phyloP scores from a whole-genome alignment of 2,113 vertebrate genomes.

The Paramormyrops kingsleyae region DNA sequence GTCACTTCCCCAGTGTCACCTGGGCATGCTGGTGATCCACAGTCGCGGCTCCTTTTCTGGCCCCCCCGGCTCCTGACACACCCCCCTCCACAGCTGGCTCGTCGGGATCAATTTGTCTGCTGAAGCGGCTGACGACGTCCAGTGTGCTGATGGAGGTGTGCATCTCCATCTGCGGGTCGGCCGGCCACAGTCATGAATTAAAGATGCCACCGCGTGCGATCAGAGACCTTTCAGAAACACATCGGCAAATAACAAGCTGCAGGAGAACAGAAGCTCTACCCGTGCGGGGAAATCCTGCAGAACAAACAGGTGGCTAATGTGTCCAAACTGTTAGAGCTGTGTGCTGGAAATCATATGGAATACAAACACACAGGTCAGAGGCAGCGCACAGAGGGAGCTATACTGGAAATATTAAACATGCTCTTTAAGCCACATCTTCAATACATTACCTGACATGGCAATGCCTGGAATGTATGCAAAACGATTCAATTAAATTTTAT shows the following conservation, averaged over 20 bases:
- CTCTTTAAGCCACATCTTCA: neutral
- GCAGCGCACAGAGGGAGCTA: neutral
- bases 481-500: neutral
- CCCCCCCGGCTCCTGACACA: constrained; percentile 12
- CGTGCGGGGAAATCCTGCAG: neutral
- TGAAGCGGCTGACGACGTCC: constrained; percentile 54
- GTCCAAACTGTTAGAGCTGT: neutral
- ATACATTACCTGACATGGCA: neutral
- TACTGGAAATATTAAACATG: neutral
- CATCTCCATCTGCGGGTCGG: constrained; percentile 54
- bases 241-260: neutral
- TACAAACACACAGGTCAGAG: neutral
- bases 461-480: neutral
- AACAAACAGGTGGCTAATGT: neutral
- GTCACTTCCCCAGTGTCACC: constrained; percentile 39
- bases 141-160: constrained; percentile 50
- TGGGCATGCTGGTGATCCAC: constrained; percentile 14
- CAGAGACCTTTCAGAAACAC: neutral
- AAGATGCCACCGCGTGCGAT: neutral
- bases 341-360: neutral
- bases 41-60: constrained; percentile 1
- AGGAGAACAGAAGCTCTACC: too few species aligned
- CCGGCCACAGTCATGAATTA: constrained; percentile 23
- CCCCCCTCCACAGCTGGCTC: constrained; percentile 25
- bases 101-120: constrained; percentile 46